These are phyloP conservation scores for Hyphantria cunea DNA, from an alignment of 1,140 invertebrate species.

Conservation along the genomic window DNA sequence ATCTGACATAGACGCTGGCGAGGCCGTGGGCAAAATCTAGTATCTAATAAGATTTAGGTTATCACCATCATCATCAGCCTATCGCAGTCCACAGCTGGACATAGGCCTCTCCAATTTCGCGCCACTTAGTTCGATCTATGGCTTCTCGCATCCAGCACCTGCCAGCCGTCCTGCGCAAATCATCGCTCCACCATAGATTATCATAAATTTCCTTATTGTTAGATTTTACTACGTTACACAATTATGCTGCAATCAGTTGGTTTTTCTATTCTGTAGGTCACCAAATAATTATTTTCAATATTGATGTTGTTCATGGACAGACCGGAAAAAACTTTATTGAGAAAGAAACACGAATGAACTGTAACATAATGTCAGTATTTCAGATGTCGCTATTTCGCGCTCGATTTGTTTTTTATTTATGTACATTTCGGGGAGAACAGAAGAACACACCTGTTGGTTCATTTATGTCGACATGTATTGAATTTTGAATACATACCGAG, in stretches of 20 bases:
- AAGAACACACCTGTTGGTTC: slow-evolving; percentile 50
- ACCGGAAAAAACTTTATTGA: neutral
- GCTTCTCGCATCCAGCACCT: too few species aligned
- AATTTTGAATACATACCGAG: slow-evolving; percentile 45
- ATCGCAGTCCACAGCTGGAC: too few species aligned
- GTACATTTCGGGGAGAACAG: slow-evolving; percentile 40
- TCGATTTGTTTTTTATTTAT: slow-evolving; percentile 36
- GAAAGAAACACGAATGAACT: neutral
- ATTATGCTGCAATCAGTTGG: slow-evolving; percentile 4
- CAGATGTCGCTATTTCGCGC: slow-evolving; percentile 23
- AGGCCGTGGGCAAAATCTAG: too few species aligned
- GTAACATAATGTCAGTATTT: slow-evolving; percentile 16
- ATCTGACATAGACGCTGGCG: too few species aligned
- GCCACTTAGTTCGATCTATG: too few species aligned
- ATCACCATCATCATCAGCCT: too few species aligned
- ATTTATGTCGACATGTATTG: slow-evolving; percentile 42
- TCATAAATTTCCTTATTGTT: too few species aligned
- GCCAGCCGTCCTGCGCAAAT: too few species aligned
- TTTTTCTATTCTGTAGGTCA: neutral
- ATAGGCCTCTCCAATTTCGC: too few species aligned
- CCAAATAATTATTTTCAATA: neutral
- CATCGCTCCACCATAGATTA: too few species aligned
- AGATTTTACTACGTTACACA: too few species aligned
- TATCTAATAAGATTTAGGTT: too few species aligned
- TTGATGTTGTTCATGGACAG: neutral